phyloP scores from a whole-genome alignment of 92 coral and sea anemone genomes.

The Plumapathes pennacea region DNA sequence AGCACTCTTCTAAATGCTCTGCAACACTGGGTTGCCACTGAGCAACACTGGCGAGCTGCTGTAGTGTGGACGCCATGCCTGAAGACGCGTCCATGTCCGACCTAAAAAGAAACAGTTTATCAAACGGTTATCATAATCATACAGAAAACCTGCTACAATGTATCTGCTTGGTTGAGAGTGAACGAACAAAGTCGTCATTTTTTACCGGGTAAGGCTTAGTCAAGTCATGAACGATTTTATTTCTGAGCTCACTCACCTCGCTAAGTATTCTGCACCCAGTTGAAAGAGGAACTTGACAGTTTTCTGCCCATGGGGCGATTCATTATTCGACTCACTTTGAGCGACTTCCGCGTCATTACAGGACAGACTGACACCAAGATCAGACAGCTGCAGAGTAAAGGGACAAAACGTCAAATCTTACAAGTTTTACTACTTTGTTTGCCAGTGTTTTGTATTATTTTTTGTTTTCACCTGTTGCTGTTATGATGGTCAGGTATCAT shows the following conservation, averaged over 20 bases:
- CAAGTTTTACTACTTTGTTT: too few species aligned
- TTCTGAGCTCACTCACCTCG: constrained; percentile 48
- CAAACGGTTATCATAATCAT: not conserved
- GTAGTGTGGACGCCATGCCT: constrained; percentile 89
- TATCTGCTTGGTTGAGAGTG: too few species aligned
- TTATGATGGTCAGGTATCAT: too few species aligned
- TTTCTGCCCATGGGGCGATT: constrained; percentile 51
- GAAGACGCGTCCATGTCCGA: constrained; percentile 93
- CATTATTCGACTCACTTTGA: constrained; percentile 44
- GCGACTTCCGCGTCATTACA: constrained; percentile 44
- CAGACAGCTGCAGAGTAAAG: constrained; percentile 48
- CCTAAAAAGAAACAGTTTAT: constrained; percentile 21
- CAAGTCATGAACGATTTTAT: too few species aligned
- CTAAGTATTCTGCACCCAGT: constrained; percentile 97
- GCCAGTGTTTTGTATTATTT: too few species aligned
- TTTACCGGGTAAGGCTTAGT: too few species aligned
- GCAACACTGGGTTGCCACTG: constrained; percentile 94
- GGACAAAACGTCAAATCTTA: not conserved
- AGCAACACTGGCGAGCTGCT: constrained; percentile 71
- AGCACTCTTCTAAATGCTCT: constrained; percentile 77
- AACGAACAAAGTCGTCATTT: too few species aligned
- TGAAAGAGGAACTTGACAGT: constrained; percentile 84
- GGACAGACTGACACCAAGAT: constrained; percentile 48
- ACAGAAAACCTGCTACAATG: too few species aligned
- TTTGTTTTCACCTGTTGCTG: too few species aligned